Evolutionary conservation across 2,888 invertebrate species (phyloP).

Genomic region (Agrotis exclamationis): DNA sequence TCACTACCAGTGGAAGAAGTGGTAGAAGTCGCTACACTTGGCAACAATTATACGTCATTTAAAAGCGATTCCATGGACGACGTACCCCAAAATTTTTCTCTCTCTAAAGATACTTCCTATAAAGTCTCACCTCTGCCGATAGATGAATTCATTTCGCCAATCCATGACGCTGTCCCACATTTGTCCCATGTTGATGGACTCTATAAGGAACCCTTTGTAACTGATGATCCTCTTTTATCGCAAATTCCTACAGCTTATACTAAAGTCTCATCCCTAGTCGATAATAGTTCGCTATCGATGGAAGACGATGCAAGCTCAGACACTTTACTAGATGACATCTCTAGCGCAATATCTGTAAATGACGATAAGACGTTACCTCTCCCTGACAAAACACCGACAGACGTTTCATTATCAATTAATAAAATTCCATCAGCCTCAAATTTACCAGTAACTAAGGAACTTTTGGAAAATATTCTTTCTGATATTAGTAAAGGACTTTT

Average conservation of each 20-base stretch:
- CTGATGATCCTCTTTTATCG: neutral
- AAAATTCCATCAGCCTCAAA: constrained; percentile 20
- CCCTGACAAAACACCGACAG: neutral
- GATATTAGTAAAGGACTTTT: constrained; percentile 16
- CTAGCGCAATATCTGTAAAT: neutral
- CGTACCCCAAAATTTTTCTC: neutral
- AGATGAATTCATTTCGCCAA: neutral
- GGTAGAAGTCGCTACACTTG: neutral
- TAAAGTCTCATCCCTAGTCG: neutral
- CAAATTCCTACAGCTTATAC: no score
- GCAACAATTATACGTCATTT: neutral
- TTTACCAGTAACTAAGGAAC: constrained; percentile 20
- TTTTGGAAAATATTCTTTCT: constrained; percentile 27
- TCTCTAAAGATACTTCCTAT: neutral
- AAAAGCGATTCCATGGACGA: neutral
- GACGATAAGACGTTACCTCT: neutral
- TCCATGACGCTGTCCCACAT: neutral
- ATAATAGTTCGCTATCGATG: neutral
- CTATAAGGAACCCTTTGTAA: neutral
- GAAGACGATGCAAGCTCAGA: neutral
- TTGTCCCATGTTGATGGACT: neutral
- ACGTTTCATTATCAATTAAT: neutral
- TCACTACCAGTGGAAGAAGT: neutral
- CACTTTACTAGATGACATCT: neutral
- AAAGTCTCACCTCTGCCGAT: neutral